Conservation (phyloP, 2,113 vertebrate genomes). For the Narcine bancroftii region DNA sequence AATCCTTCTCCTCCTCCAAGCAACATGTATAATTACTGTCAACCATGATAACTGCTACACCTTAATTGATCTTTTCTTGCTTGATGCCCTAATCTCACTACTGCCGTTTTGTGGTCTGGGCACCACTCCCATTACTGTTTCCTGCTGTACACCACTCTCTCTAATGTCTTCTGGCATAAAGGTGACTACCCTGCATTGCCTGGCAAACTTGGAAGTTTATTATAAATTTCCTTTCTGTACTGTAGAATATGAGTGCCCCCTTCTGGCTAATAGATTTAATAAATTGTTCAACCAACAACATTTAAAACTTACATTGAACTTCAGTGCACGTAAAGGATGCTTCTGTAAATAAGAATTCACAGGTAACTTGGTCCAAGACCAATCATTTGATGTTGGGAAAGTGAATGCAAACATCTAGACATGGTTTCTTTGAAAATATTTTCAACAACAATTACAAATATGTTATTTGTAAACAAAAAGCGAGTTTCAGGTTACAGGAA, state of each 20-base stretch:
- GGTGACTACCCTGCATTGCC: not conserved
- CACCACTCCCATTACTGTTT: no score
- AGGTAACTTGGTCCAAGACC: not conserved
- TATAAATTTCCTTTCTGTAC: not conserved
- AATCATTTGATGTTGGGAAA: not conserved
- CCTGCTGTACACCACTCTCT: no score
- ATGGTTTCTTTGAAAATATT: not conserved
- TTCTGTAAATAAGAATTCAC: not conserved
- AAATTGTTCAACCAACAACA: not conserved
- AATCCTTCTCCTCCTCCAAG: no score
- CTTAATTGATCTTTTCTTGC: no score
- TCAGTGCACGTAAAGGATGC: not conserved
- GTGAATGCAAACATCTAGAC: not conserved
- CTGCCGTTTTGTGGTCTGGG: no score
- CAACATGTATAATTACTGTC: no score
- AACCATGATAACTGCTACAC: no score
- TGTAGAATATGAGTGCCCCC: conserved; percentile 33
- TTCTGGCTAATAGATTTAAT: conserved; percentile 10
- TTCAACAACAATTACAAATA: not conserved
- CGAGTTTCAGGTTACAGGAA: not conserved
- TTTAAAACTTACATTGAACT: not conserved
- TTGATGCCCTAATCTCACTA: no score
- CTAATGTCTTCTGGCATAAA: no score
- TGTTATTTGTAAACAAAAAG: not conserved
- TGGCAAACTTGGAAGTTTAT: not conserved